A percentile compares a stretch with the other conserved stretches of the same genome.
phyloP scores from a whole-genome alignment of 2,888 invertebrate species.

The Carpatolechia fugitivella region DNA sequence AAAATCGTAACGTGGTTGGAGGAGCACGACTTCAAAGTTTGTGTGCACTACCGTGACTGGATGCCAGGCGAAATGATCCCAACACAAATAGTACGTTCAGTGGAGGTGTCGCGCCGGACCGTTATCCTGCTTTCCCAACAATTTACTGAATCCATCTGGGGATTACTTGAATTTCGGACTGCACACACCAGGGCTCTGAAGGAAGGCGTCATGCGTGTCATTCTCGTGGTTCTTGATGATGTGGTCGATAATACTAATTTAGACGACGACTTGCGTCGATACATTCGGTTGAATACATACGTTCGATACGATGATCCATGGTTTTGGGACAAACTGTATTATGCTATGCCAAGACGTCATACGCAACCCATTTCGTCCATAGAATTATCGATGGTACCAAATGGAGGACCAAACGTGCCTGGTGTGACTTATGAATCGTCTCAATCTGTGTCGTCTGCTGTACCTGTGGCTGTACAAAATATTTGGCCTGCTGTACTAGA shows the following conservation, averaged over 20 bases:
- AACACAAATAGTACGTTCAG: not conserved
- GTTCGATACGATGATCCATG: not conserved
- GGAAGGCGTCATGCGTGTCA: not conserved
- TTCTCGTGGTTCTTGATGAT: not conserved
- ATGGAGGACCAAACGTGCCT: not conserved
- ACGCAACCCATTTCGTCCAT: not conserved
- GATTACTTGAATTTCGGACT: not conserved
- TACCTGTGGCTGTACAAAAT: too few species aligned
- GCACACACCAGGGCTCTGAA: not conserved
- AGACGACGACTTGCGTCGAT: not conserved
- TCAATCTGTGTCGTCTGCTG: not conserved
- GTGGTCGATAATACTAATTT: not conserved
- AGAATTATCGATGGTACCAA: not conserved
- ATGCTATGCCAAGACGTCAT: not conserved
- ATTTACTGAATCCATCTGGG: not conserved
- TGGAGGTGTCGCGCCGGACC: not conserved
- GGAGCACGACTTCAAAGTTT: not conserved
- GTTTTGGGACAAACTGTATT: not conserved
- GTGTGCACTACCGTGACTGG: constrained; percentile 10
- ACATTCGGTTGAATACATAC: not conserved
- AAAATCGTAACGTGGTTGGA: not conserved
- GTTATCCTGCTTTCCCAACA: not conserved
- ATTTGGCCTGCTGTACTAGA: too few species aligned
- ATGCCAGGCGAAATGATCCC: not conserved
- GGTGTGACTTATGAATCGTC: too few species aligned